Base-by-base conservation (phyloP, 1,140 invertebrate species). In the Oscheius sp. region DNA sequence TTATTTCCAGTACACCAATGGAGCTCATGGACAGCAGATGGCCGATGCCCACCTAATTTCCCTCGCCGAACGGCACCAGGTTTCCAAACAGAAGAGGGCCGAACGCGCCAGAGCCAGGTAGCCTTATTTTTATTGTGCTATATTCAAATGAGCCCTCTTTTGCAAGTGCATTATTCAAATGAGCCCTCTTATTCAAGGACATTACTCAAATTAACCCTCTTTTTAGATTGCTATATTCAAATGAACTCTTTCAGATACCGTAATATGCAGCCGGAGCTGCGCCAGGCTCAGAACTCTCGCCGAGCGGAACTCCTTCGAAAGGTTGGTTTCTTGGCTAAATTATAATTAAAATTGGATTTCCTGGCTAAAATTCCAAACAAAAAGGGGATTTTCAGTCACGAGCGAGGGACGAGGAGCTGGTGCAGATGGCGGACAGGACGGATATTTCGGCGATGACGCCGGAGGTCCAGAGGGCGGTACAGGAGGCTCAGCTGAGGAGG, bases 61-160 rank as follows among this genome's bases (percentile, higher is more conserved):
- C 15, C n/a, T 28, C 7, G 15, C 31, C 15, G 26, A 20, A 35
- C 62, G 26, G 36, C 32, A n/a, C 2, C 29, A n/a, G 46, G 18
- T 20, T 28, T 7, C 28, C 13, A 67, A 35, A 34, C 62, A 62
- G 23, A 36, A 62, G 42, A 18, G 71, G 15, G 71, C 71, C 2
- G 62, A 73, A 20, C 26, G 71, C 34, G 64, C 62, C 1, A 73
- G 71, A 46, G 28, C 26, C 2, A 67, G 68, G 59, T 70, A 70
- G 10, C n/a, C 18, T 20, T 0, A 23, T 58, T 20, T 58, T n/a
- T n/a, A n/a, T n/a, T n/a, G n/a, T n/a, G n/a, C n/a, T n/a, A n/a
- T n/a, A n/a, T n/a, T n/a, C n/a, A n/a, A n/a, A n/a, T n/a, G n/a
- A n/a, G n/a, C n/a, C n/a, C n/a, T n/a, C n/a, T n/a, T n/a, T n/a